Evolutionary conservation across 2,797 vertebrate genomes (phyloP), one percentile per base, ranked within the genome.

Genomic region (Luscinia megarhynchos): DNA sequence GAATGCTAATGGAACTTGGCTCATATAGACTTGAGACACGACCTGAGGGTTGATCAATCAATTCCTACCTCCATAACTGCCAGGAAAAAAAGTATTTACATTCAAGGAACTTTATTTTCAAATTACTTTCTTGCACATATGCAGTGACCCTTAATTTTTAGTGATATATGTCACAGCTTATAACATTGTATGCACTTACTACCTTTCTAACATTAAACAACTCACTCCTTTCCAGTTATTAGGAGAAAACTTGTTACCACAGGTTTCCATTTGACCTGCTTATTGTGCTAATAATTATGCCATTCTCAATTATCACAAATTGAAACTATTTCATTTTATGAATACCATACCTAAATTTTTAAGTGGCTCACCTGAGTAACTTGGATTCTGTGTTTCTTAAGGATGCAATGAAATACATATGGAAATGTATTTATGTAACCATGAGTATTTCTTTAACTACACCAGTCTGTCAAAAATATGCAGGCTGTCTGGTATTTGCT

Each of bases 401-500:
- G 41, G 20, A 26, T 78, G 63, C 63, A 93, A 62, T 48, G 27
- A 78, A 84, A 87, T 73, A 63, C 57, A 57, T 57, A 90, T 59
- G 82, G 63, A 94, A 91, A 78, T 70, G 20, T 68, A 83, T 92
- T 89, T 72, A 87, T 32, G 32, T 32, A 78, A 55, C 78, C 74
- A 75, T 0, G 13, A 87, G 45, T 58, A 79, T 38, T 79, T 77
- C 21, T 89, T 95, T 91, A 94, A 95, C 84, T 85, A 88, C 13
- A 58, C 36, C 32, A 74, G 38, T 57, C 62, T 72, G 80, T 67
- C 43, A 95, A 64, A 95, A 81, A 89, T 78, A 86, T 1, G 27
- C 43, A 83, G 54, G 74, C 58, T 95, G 89, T 92, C 93, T 94
- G 85, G 53, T 78, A 90, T 78, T 80, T 94, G 90, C 80, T 95